A percentile compares a stretch with the other conserved stretches of the same genome.
Evolutionary conservation across 2,888 invertebrate species (phyloP).

Genomic region (Stramonita haemastoma): DNA sequence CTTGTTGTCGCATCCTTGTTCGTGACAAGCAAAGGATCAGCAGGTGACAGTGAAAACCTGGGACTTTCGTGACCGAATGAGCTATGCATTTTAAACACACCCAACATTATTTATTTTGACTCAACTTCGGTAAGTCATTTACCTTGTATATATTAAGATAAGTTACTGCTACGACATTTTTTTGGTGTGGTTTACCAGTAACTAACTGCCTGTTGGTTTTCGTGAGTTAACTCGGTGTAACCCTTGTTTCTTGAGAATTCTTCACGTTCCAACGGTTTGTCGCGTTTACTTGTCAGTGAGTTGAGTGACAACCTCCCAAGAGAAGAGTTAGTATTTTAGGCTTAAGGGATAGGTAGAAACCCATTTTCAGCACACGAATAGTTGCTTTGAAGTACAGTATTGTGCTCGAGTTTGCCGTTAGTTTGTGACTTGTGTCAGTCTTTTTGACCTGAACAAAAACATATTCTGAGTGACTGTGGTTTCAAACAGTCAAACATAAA

Average conservation of each 20-base stretch:
- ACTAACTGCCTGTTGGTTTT: background rate
- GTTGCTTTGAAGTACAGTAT: too few species aligned
- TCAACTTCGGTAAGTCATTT: background rate
- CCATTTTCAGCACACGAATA: too few species aligned
- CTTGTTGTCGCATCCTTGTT: conserved; percentile 32
- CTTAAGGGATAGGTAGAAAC: too few species aligned
- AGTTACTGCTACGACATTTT: too few species aligned
- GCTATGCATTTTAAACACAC: background rate
- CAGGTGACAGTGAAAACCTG: background rate
- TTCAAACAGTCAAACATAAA: too few species aligned
- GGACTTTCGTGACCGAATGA: background rate
- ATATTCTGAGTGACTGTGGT: too few species aligned
- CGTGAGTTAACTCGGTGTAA: background rate
- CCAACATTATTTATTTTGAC: background rate
- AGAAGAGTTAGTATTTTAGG: too few species aligned
- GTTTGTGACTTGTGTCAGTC: too few species aligned
- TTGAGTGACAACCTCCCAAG: background rate
- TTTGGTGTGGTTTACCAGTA: too few species aligned
- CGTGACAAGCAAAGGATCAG: conserved; percentile 26
- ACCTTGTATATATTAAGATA: background rate
- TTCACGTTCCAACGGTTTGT: conserved; percentile 2
- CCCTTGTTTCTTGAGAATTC: background rate
- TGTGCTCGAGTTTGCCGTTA: too few species aligned
- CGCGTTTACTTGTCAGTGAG: background rate
- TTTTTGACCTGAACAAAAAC: too few species aligned